Conservation (phyloP, 2,113 vertebrate species). For the Bubalus kerabau region DNA sequence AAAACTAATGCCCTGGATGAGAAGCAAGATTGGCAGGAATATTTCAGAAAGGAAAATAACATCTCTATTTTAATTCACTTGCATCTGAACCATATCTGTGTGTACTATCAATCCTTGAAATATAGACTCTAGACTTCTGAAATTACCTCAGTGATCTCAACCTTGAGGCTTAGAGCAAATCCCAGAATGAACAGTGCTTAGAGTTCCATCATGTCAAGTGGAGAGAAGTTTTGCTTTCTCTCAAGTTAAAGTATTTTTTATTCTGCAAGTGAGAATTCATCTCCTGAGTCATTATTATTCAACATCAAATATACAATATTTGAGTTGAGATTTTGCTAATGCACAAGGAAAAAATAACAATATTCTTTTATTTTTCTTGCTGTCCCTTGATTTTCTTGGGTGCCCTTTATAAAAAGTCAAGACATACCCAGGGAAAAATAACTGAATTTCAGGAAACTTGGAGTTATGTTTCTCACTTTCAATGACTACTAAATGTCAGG, state of each 20-base stretch:
- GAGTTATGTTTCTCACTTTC: constrained; percentile 11
- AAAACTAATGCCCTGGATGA: not conserved
- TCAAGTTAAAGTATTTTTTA: constrained; percentile 20
- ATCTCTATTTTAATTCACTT: not conserved
- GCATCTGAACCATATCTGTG: not conserved
- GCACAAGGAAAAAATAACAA: constrained; percentile 10
- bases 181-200: not conserved
- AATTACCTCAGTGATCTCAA: not conserved
- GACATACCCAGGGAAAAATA: constrained; percentile 10
- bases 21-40: not conserved
- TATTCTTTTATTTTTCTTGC: constrained; percentile 25
- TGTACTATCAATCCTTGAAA: not conserved
- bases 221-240: not conserved
- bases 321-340: constrained; percentile 53
- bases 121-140: not conserved
- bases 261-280: constrained; percentile 39
- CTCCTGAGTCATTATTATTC: constrained; percentile 62
- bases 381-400: constrained; percentile 26
- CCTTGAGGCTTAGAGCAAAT: constrained; percentile 7
- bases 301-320: constrained; percentile 35
- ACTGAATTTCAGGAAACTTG: constrained; percentile 23
- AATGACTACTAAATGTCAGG: constrained; percentile 32
- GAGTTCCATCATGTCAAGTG: not conserved
- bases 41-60: not conserved
- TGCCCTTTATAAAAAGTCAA: constrained; percentile 66